These are phyloP conservation scores for Catagonus wagneri DNA, from an alignment of 2,113 vertebrate species.

Conservation along the genomic window DNA sequence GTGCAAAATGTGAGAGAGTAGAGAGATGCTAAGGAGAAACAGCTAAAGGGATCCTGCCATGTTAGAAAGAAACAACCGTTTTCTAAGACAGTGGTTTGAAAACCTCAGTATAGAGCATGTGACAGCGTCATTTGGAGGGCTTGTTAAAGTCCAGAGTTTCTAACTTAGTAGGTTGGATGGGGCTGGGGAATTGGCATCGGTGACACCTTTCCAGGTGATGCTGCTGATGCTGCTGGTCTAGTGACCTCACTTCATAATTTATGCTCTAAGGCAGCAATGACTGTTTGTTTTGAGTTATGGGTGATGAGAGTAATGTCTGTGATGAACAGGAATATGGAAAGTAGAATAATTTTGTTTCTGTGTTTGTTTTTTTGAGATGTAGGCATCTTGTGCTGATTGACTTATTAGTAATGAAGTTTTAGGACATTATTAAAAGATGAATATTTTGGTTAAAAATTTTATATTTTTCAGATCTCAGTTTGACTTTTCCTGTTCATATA, in stretches of 20 bases:
- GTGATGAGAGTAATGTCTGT: background rate
- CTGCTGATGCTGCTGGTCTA: background rate
- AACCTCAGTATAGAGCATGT: background rate
- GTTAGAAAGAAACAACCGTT: background rate
- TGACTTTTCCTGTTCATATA: background rate
- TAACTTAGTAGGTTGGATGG: background rate
- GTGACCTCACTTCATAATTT: background rate
- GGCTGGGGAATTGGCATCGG: background rate
- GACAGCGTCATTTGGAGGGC: background rate
- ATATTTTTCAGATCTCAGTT: background rate
- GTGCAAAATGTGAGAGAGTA: background rate
- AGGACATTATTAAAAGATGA: slow-evolving; percentile 8
- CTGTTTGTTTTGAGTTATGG: background rate
- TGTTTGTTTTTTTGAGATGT: background rate
- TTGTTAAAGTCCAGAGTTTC: background rate
- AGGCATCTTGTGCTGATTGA: background rate
- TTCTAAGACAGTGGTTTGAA: background rate
- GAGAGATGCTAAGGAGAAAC: background rate
- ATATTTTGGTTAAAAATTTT: background rate
- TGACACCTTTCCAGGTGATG: background rate
- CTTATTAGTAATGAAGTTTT: slow-evolving; percentile 42
- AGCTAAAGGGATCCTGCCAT: background rate
- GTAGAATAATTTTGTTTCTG: background rate
- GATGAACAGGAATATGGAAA: background rate
- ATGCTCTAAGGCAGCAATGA: background rate